Percentiles rank a stretch among this genome's conserved stretches.
Conservation (phyloP, 2,113 vertebrate genomes). For the Bathybates hornii region DNA sequence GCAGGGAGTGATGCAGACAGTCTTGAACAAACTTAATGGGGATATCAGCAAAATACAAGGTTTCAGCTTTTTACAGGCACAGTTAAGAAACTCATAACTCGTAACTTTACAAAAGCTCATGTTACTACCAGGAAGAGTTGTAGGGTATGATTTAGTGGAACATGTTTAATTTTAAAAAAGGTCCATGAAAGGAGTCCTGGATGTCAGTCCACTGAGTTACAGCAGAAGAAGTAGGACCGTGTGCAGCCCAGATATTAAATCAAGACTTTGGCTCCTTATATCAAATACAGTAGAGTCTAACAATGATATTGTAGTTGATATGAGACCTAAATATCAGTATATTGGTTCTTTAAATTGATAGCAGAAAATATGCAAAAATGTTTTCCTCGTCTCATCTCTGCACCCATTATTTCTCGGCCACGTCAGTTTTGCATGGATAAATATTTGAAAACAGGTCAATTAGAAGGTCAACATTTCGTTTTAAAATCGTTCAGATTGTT, state of each 20-base stretch:
- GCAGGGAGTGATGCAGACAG: background rate
- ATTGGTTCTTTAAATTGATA: background rate
- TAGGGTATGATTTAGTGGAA: background rate
- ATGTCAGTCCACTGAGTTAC: background rate
- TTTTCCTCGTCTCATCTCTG: background rate
- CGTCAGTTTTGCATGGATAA: background rate
- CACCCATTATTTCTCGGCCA: background rate
- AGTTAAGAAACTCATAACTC: background rate
- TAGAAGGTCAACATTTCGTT: background rate
- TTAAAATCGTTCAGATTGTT: background rate
- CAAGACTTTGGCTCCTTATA: background rate
- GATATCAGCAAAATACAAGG: background rate
- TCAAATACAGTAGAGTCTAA: background rate
- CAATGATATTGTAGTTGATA: background rate
- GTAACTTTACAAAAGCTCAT: background rate
- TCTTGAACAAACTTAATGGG: background rate
- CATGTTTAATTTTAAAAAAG: background rate
- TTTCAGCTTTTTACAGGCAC: background rate
- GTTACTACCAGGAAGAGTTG: background rate
- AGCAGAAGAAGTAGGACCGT: background rate
- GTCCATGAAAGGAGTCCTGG: background rate
- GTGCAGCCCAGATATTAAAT: background rate
- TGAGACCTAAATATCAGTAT: background rate
- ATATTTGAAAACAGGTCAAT: background rate
- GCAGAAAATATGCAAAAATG: background rate